Evolutionary conservation across 2,888 invertebrate genomes (phyloP).

Genomic region (Allolobophora icterica): DNA sequence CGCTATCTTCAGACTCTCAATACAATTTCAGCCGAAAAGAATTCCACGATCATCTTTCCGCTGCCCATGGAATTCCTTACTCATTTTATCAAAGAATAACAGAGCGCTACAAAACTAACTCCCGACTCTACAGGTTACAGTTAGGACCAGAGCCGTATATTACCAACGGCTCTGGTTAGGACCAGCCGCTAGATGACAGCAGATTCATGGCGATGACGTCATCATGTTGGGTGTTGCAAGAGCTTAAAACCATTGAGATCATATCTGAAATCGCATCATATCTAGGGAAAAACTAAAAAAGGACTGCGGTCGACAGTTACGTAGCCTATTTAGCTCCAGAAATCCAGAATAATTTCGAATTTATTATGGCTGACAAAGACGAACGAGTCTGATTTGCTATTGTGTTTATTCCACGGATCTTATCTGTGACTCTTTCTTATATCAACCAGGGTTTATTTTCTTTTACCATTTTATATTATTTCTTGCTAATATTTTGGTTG

Average conservation of each 20-base stretch:
- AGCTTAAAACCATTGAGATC: not conserved
- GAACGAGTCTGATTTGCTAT: no score
- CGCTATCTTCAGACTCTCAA: constrained; percentile 93
- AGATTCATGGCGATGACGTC: not conserved
- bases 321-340: no score
- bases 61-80: constrained; percentile 40
- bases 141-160: no score
- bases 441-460: no score
- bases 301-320: no score
- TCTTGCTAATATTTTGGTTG: no score
- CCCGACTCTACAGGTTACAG: not conserved
- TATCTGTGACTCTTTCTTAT: no score
- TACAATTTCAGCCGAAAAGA: constrained; percentile 87
- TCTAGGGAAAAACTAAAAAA: not conserved
- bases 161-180: no score
- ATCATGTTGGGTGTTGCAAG: not conserved
- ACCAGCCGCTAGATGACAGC: not conserved
- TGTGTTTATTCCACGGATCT: no score
- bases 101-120: not conserved
- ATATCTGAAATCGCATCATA: not conserved
- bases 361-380: no score
- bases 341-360: no score
- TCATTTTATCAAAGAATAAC: constrained; percentile 32
- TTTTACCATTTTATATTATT: no score
- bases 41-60: constrained; percentile 43